A percentile compares a stretch with the other conserved stretches of the same genome.
These are phyloP conservation scores for Scaptomyza graminum DNA, from an alignment of 1,140 invertebrate genomes.

Conservation along the genomic window DNA sequence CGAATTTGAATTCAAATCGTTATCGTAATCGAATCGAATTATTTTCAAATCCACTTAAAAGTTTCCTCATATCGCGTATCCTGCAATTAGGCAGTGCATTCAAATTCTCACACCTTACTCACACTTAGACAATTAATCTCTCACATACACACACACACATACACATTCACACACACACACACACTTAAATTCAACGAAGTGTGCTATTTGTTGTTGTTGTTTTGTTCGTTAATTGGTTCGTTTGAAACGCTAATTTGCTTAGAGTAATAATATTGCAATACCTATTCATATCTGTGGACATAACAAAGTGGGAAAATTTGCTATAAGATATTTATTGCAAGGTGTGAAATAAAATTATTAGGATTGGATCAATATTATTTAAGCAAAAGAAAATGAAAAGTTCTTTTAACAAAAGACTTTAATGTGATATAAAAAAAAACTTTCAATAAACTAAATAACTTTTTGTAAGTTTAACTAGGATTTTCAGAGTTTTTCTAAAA, in stretches of 20 bases:
- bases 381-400: too few species aligned
- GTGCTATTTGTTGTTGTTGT: conserved; percentile 70
- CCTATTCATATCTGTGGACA: conserved; percentile 11
- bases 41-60: conserved; percentile 50
- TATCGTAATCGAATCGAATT: conserved; percentile 29
- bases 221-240: conserved; percentile 61
- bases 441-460: too few species aligned
- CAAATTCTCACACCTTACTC: conserved; percentile 32
- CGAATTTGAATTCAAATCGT: conserved; percentile 42
- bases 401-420: too few species aligned
- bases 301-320: not conserved
- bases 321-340: not conserved
- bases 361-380: too few species aligned
- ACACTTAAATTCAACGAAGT: conserved; percentile 25
- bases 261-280: conserved; percentile 44
- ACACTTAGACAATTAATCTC: conserved; percentile 22
- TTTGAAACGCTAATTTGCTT: conserved; percentile 64
- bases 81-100: conserved; percentile 56
- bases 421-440: too few species aligned
- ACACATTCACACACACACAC: conserved; percentile 19
- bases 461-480: too few species aligned
- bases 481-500: too few species aligned
- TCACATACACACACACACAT: conserved; percentile 3
- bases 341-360: not conserved
- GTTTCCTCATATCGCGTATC: conserved; percentile 58